A percentile compares a stretch with the other conserved stretches of the same genome.
Conservation (phyloP, 1,140 invertebrate species). For the Trichonephila inaurata region DNA sequence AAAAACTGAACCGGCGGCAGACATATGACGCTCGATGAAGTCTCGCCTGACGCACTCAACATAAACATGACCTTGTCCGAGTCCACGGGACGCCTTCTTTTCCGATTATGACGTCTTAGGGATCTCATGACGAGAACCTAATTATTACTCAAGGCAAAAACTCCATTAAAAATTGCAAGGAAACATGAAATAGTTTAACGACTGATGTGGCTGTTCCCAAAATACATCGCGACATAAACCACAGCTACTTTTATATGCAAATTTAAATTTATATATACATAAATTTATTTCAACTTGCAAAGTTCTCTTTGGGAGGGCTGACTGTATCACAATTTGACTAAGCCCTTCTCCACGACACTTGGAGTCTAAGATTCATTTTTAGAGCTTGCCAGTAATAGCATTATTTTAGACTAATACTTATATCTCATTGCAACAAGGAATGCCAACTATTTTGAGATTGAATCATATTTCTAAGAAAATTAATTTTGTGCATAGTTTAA, state of each 20-base stretch:
- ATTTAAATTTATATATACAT: neutral
- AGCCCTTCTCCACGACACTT: no score
- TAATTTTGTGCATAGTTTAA: no score
- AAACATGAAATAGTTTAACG: neutral
- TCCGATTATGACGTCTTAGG: neutral
- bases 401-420: no score
- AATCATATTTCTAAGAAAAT: no score
- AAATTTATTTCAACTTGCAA: no score
- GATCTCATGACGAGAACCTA: neutral
- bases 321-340: no score
- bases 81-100: neutral
- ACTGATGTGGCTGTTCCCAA: neutral
- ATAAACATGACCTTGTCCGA: neutral
- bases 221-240: neutral
- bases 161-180: neutral
- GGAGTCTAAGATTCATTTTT: no score
- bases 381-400: no score
- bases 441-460: no score
- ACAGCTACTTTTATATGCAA: neutral
- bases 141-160: constrained; percentile 9
- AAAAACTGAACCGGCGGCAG: neutral
- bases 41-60: neutral
- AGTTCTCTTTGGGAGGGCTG: no score
- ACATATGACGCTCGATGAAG: neutral
- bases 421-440: no score